Conservation (phyloP, 2,888 invertebrate species). For the Operophtera brumata region DNA sequence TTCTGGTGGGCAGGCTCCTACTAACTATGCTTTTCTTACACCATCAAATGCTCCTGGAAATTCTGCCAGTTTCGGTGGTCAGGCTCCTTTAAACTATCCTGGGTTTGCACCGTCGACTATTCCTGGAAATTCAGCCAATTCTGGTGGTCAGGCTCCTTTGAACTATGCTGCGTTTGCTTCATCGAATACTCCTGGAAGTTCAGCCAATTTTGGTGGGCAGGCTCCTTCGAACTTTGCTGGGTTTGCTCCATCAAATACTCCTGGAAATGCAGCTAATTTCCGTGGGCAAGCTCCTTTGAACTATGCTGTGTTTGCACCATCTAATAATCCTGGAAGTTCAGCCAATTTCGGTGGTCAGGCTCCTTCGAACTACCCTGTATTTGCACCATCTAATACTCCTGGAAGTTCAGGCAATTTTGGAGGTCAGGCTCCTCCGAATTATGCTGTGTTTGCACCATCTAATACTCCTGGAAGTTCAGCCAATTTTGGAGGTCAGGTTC, state of each 20-base stretch:
- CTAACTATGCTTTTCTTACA: background rate
- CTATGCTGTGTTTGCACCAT: background rate
- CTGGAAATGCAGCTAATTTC: background rate
- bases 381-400: background rate
- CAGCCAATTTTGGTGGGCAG: background rate
- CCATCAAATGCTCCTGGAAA: background rate
- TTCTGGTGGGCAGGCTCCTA: background rate
- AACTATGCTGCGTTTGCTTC: background rate
- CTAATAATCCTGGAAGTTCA: background rate
- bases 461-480: background rate
- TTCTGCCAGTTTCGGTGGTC: background rate
- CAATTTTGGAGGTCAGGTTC: background rate
- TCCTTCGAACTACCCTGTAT: background rate
- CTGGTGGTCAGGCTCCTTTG: background rate
- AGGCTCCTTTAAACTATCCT: background rate
- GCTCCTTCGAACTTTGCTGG: background rate
- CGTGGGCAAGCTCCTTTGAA: conserved; percentile 5
- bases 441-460: background rate
- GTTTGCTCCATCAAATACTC: background rate
- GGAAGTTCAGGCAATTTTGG: conserved; percentile 1
- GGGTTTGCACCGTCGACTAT: background rate
- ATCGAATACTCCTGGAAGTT: conserved; percentile 1
- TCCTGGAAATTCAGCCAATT: background rate
- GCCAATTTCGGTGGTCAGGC: background rate
- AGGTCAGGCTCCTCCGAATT: conserved; percentile 5